Evolutionary conservation across 2,888 invertebrate genomes (phyloP), one percentile per base, ranked within the genome.

Genomic region (Thyatira batis): DNA sequence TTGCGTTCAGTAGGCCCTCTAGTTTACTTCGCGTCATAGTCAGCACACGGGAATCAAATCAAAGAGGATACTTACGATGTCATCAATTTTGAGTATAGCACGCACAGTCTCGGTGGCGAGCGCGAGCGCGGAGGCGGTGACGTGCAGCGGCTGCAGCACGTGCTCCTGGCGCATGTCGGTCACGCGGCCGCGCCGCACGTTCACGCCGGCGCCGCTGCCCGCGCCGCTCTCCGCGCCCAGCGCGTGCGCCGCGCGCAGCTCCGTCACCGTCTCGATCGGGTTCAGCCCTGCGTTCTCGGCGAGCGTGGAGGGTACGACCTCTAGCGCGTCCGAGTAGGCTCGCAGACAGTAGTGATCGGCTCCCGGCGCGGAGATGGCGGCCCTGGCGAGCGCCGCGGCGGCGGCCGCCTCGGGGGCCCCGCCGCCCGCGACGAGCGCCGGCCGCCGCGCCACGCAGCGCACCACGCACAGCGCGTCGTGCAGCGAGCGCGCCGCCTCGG

Each of bases 21-120:
- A n/a, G n/a, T n/a, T n/a, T 23, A 4, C 23, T 23, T 23, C 23
- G 23, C 23, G n/a, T n/a, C n/a, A n/a, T n/a, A n/a, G n/a, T n/a
- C n/a, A n/a, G n/a, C n/a, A n/a, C n/a, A n/a, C n/a, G n/a, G n/a
- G n/a, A n/a, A n/a, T n/a, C 21, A 8, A 51, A 20, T 0, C 6
- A 11, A 25, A 6, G 9, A 13, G 20, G 13, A 11, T 80, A 93
- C 96, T 95, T 76, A 99, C 98, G 87, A 99, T 99, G 90, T 99
- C 99, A 89, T 99, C 99, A 77, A 99, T 99, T 93, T 99, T 99
- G 80, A 99, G 94, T 89, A 99, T 99, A 73, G 98, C 97, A 73
- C 99, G 95, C 60, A 99, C 97, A 50, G 99, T 99, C 93, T 99
- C 99, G 0, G 99, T 96, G 61, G 99, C 96, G 71, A 99, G 94